Evolutionary conservation across 2,888 invertebrate genomes (phyloP), one percentile per base, ranked within the genome.

Genomic region (Automeris io): DNA sequence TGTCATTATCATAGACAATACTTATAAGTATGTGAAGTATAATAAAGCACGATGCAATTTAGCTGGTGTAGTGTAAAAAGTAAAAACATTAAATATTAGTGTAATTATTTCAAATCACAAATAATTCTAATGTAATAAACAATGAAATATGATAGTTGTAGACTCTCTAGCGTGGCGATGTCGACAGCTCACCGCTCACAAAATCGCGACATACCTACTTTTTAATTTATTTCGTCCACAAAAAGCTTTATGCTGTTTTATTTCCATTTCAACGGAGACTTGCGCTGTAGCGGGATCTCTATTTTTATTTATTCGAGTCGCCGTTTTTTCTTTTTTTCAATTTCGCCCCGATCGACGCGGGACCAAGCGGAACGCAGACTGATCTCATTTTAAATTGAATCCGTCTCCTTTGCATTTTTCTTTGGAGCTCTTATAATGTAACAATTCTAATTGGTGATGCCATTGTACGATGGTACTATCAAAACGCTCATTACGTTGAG

Each of bases 181-280:
- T 47, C 57, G 57, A 54, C 58, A 59, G 64, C 61, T 51, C 56
- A 57, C 54, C 61, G 63, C 65, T 65, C 71, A 61, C 76, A 76
- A 79, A 82, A 80, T 80, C 80, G 77, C 77, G 74, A 77, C 77
- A 74, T 72, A 80, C n/a, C n/a, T n/a, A n/a, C 78, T 82, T 85
- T 85, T 85, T 85, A 85, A 85, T 86, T 85, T 81, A 85, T 85
- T 85, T 85, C 81, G 77, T 77, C 73, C 85, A 80, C 83, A 82
- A 82, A 82, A 80, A 80, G 75, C 77, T 70, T 82, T 79, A 72
- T 71, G 70, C 68, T 68, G 75, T 79, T 83, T 85, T 81, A 82
- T 86, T 85, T 85, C 69, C 82, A 81, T 83, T 86, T 85, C 86
- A 81, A 80, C 86, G 80, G 75, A 75, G 83, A 85, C 83, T 85